Conservation (phyloP, 2,113 vertebrate species). For the Crotalus helleri region DNA sequence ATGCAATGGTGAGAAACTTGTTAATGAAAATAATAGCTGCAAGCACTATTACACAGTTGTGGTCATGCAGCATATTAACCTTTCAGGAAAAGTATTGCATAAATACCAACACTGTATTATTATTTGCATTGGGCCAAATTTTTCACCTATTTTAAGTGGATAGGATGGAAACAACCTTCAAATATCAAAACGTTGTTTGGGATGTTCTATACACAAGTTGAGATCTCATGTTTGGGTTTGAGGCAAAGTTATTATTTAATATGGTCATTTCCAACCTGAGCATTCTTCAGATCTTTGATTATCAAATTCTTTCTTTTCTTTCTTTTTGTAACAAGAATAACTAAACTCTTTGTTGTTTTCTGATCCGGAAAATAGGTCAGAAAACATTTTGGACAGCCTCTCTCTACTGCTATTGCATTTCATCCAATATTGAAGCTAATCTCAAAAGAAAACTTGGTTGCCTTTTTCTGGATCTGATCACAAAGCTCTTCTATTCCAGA, state of each 20-base stretch:
- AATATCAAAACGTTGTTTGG: not conserved
- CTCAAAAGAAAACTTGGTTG: not conserved
- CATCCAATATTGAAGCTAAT: not conserved
- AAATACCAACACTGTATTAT: not conserved
- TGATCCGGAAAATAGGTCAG: not conserved
- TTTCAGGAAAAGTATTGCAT: not conserved
- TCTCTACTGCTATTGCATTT: not conserved
- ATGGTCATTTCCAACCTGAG: not conserved
- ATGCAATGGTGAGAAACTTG: not conserved
- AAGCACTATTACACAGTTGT: not conserved
- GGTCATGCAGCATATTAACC: not conserved
- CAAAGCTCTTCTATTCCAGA: not conserved
- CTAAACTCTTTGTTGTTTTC: not conserved
- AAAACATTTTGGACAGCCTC: not conserved
- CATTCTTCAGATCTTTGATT: not conserved
- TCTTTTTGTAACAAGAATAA: not conserved
- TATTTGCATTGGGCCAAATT: not conserved
- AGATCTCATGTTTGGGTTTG: not conserved
- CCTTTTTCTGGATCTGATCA: not conserved
- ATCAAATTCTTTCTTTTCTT: too few species aligned
- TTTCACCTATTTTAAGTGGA: not conserved
- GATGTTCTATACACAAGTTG: not conserved
- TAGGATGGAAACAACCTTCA: not conserved
- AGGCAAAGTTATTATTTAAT: not conserved
- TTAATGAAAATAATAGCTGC: not conserved